These are phyloP conservation scores for Microctenopoma stevenorrisi DNA, from an alignment of 2,797 vertebrate genomes.

Conservation along the genomic window DNA sequence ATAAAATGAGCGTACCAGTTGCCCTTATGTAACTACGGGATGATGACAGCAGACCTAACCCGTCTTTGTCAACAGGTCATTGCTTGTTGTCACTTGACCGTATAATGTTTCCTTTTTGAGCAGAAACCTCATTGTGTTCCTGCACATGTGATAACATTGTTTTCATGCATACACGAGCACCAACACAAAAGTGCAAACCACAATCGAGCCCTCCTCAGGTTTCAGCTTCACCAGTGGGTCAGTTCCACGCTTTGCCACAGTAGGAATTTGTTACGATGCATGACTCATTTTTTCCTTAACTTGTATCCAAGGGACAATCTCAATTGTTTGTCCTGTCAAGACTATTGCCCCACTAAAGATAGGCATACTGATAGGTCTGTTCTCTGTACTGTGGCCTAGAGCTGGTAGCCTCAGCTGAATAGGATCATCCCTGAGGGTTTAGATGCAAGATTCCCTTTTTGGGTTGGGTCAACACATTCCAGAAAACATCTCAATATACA, in stretches of 20 bases:
- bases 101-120: slow-evolving; percentile 56
- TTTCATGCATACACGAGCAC: slow-evolving; percentile 30
- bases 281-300: slow-evolving; percentile 39
- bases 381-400: slow-evolving; percentile 61
- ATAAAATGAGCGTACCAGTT: slow-evolving; percentile 37
- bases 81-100: slow-evolving; percentile 58
- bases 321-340: slow-evolving; percentile 60
- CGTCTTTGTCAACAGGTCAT: slow-evolving; percentile 60
- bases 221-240: neutral
- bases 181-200: slow-evolving; percentile 30
- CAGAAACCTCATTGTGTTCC: slow-evolving; percentile 47
- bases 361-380: slow-evolving; percentile 61
- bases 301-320: slow-evolving; percentile 48
- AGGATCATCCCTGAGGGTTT: slow-evolving; percentile 38
- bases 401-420: slow-evolving; percentile 44
- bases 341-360: slow-evolving; percentile 77
- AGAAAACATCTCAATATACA: slow-evolving; percentile 26
- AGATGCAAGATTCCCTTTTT: slow-evolving; percentile 52
- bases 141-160: slow-evolving; percentile 57
- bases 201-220: slow-evolving; percentile 32
- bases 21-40: slow-evolving; percentile 68
- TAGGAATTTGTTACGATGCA: slow-evolving; percentile 43
- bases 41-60: slow-evolving; percentile 59
- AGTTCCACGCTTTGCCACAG: slow-evolving; percentile 2
- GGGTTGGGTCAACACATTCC: slow-evolving; percentile 59